Evolutionary conservation across 2,888 invertebrate genomes (phyloP).

Genomic region (Aporophyla lueneburgensis): DNA sequence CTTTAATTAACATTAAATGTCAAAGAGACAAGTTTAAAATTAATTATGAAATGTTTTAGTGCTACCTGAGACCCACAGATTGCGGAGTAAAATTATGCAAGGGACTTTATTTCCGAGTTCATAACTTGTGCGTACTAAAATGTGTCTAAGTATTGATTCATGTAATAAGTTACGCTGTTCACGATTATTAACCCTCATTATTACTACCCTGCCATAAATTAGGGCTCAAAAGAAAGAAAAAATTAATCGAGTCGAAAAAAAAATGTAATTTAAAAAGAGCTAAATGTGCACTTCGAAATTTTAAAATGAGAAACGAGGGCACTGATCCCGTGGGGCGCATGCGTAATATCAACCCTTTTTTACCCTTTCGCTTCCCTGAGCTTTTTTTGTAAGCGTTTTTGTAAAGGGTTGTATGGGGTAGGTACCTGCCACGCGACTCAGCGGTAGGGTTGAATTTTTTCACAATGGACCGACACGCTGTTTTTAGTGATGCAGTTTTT

Average conservation of each 20-base stretch:
- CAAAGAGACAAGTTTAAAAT: background rate
- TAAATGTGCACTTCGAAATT: conserved; percentile 76
- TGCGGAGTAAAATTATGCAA: conserved; percentile 5
- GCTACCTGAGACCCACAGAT: background rate
- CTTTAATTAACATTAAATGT: background rate
- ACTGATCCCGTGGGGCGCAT: conserved; percentile 87
- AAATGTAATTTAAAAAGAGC: conserved; percentile 65
- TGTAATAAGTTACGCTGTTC: conserved; percentile 39
- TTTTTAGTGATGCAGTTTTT: conserved; percentile 84
- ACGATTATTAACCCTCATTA: conserved; percentile 61
- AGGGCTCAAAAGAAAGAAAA: conserved; percentile 48
- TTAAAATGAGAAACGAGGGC: conserved; percentile 88
- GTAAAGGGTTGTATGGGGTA: conserved; percentile 88
- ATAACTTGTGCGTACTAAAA: conserved; percentile 17
- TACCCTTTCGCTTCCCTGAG: conserved; percentile 89
- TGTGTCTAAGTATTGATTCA: conserved; percentile 26
- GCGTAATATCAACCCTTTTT: conserved; percentile 90
- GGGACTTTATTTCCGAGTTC: background rate
- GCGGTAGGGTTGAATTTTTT: conserved; percentile 89
- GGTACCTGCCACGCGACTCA: conserved; percentile 89
- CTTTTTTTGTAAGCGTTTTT: conserved; percentile 89
- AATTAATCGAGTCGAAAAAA: conserved; percentile 57
- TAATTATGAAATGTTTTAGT: background rate
- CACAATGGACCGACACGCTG: conserved; percentile 80
- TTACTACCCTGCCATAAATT: conserved; percentile 54